Evolutionary conservation across 1,140 invertebrate species (phyloP), one percentile per base, ranked within the genome.

Genomic region (Lordiphosa clarofinis): DNA sequence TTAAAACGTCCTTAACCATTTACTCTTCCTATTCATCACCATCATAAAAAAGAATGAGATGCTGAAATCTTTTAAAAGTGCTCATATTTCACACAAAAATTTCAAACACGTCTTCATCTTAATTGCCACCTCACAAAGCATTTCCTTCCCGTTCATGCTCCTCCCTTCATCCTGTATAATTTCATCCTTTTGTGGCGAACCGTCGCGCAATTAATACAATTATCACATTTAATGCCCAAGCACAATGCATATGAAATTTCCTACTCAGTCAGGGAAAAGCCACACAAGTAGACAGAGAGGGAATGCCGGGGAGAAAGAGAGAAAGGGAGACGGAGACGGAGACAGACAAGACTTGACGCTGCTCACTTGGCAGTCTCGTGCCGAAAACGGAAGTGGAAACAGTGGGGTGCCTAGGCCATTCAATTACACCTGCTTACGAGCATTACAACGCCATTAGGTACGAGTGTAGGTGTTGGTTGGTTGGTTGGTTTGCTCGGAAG

Each of bases 391-490:
- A 6, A 28, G 56, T 7, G 11, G 8, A 9, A 28, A 46, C 48
- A 56, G 53, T 50, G 28, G 9, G 24, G 24, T 46, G 43, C 40
- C 50, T 68, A 61, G 66, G 48, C 71, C 76, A 81, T 81, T 81
- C 76, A 81, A 81, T 81, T 81, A 81, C 75, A 81, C 75, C 76
- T 81, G 75, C 76, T 81, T 81, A 67, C 71, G 54, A 71, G 67
- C 66, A 59, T 70, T 65, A 70, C 61, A 65, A 58, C 39, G 35
- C 60, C 60, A 64, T 64, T 63, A 63, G 33, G 12, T 44, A 9
- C 28, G 12, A 39, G 42, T 57, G 37, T 11, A 6, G 12, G 36
- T 21, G 43, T 53, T 53, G 31, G 47, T 36, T 43, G 31, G 47
- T 36, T 43, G 15, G 11, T 2, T 9, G 12, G 24, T 62, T 2